Conservation (phyloP, 2,888 invertebrate species). For the Elmis aenea region DNA sequence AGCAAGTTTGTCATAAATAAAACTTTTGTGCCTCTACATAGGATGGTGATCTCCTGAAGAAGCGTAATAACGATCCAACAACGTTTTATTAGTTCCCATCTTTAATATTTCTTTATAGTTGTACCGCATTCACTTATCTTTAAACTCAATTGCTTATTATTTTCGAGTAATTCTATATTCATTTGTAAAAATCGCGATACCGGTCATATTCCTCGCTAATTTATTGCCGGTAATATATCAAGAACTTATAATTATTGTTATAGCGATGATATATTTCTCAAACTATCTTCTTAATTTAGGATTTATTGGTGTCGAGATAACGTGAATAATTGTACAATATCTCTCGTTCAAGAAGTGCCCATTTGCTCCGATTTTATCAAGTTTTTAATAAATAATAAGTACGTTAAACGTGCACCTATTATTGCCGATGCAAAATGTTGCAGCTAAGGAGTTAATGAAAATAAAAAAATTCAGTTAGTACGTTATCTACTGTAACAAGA, state of each 20-base stretch:
- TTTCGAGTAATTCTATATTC: conserved; percentile 13
- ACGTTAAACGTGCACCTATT: conserved; percentile 4
- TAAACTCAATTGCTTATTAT: conserved; percentile 16
- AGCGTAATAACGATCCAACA: too few relatives aligned
- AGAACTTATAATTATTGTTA: conserved; percentile 37
- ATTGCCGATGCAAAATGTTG: too few relatives aligned
- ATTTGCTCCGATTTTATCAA: conserved; percentile 11
- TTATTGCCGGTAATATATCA: conserved; percentile 27
- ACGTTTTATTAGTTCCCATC: too few relatives aligned
- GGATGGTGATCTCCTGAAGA: too few relatives aligned
- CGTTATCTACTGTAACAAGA: too few relatives aligned
- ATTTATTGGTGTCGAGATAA: conserved; percentile 40
- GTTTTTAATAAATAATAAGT: conserved; percentile 14
- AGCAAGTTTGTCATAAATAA: too few relatives aligned
- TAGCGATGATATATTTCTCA: conserved; percentile 40
- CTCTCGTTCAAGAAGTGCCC: conserved; percentile 18
- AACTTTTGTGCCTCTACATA: too few relatives aligned
- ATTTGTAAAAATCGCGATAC: conserved; percentile 14
- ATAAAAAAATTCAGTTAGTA: too few relatives aligned
- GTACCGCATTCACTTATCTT: conserved; percentile 15
- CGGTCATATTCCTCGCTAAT: conserved; percentile 18
- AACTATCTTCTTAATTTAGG: conserved; percentile 37
- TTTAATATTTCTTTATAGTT: conserved; percentile 14
- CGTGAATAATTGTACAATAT: conserved; percentile 27
- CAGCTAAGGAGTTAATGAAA: too few relatives aligned